phyloP scores from a whole-genome alignment of 2,797 vertebrate genomes.

The Sparus aurata region DNA sequence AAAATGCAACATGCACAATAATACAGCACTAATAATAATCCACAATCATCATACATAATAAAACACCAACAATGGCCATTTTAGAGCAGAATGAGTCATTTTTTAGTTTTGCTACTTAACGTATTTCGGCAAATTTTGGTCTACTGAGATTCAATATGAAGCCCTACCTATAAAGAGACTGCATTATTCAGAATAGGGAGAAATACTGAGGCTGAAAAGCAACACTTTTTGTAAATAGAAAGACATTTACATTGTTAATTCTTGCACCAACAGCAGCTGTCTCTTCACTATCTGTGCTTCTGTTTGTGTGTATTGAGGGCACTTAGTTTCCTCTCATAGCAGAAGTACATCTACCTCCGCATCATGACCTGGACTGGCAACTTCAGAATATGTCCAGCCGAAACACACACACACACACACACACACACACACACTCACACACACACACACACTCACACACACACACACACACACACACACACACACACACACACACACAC shows the following conservation, averaged over 20 bases:
- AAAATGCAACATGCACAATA: too few species aligned
- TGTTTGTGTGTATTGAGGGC: slow-evolving; percentile 37
- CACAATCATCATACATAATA: too few species aligned
- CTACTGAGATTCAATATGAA: neutral
- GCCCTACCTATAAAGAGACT: neutral
- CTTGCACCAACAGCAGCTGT: slow-evolving; percentile 27
- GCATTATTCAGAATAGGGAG: neutral
- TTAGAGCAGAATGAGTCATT: too few species aligned
- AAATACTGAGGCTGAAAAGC: neutral
- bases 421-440: slow-evolving; percentile 33
- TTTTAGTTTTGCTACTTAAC: too few species aligned
- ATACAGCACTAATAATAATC: too few species aligned
- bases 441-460: too few species aligned
- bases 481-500: neutral
- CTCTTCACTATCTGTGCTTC: slow-evolving; percentile 9
- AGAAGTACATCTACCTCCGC: slow-evolving; percentile 70
- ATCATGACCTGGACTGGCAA: slow-evolving; percentile 50
- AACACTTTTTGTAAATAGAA: neutral
- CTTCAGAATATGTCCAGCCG: slow-evolving; percentile 47
- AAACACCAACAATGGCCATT: too few species aligned
- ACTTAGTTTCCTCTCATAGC: slow-evolving; percentile 64
- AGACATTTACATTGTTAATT: slow-evolving; percentile 38
- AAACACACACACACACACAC: slow-evolving; percentile 39
- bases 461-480: too few species aligned
- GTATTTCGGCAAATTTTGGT: too few species aligned